These are phyloP conservation scores for Monochamus alternatus DNA, from an alignment of 2,888 invertebrate genomes.

Conservation along the genomic window DNA sequence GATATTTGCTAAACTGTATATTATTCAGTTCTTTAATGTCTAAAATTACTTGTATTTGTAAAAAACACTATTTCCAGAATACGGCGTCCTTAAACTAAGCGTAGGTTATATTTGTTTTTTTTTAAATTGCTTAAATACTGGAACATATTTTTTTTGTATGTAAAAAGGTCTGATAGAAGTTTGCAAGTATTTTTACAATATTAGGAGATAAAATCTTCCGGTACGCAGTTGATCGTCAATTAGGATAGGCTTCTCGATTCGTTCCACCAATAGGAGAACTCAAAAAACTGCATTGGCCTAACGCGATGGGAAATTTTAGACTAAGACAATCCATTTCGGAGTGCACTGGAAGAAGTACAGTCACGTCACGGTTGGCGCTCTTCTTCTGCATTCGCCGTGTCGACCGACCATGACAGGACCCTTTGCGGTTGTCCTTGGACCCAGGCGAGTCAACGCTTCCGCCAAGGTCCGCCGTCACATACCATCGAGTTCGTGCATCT, in stretches of 20 bases:
- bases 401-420: conserved; percentile 29
- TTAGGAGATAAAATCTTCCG: too few species aligned
- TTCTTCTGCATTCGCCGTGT: conserved; percentile 38
- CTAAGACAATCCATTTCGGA: conserved; percentile 30
- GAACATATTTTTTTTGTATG: too few species aligned
- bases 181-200: too few species aligned
- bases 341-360: conserved; percentile 31
- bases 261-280: neutral
- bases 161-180: too few species aligned
- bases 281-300: conserved; percentile 10
- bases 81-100: too few species aligned
- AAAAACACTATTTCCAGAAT: too few species aligned
- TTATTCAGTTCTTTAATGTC: too few species aligned
- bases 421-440: conserved; percentile 31
- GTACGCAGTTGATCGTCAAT: too few species aligned
- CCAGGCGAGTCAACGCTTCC: conserved; percentile 27
- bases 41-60: too few species aligned
- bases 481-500: conserved; percentile 8
- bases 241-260: neutral
- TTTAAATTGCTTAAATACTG: too few species aligned
- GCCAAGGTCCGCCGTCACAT: conserved; percentile 28
- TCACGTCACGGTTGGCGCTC: conserved; percentile 38
- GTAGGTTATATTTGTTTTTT: too few species aligned
- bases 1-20: too few species aligned
- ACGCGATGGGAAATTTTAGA: conserved; percentile 29